Percentiles rank a stretch among this genome's conserved stretches.
Conservation (phyloP, 2,888 invertebrate species). For the Ormyrus rosae region DNA sequence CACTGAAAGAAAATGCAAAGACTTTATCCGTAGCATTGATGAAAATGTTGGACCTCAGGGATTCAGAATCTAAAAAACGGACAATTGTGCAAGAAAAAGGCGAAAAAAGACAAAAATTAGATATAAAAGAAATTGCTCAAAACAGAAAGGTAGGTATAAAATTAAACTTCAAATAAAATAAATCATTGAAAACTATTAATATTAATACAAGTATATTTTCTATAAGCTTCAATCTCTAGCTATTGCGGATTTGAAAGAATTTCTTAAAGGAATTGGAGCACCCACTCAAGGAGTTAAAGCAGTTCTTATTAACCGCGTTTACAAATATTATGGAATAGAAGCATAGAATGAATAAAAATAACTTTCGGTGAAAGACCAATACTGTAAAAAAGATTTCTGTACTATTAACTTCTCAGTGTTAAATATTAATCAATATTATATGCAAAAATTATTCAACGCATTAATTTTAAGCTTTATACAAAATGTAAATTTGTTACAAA, state of each 20-base stretch:
- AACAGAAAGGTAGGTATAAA: slow-evolving; percentile 21
- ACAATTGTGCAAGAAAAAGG: background rate
- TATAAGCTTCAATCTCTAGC: slow-evolving; percentile 42
- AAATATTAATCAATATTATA: too few relatives aligned
- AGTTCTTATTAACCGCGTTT: background rate
- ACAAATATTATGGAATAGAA: too few relatives aligned
- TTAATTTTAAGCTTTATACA: too few relatives aligned
- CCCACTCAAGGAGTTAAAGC: slow-evolving; percentile 51
- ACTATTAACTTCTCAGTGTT: too few relatives aligned
- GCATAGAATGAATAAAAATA: slow-evolving; percentile 20
- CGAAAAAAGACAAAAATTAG: slow-evolving; percentile 22
- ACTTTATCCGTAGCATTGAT: slow-evolving; percentile 3
- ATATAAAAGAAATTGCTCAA: slow-evolving; percentile 22
- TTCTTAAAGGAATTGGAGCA: slow-evolving; percentile 1
- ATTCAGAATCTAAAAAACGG: background rate
- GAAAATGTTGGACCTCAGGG: slow-evolving; percentile 1
- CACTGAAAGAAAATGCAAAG: background rate
- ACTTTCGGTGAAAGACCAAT: too few relatives aligned
- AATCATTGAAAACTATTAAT: background rate
- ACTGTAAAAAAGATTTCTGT: too few relatives aligned
- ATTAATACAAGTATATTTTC: slow-evolving; percentile 8
- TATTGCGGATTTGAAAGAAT: slow-evolving; percentile 35
- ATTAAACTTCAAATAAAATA: background rate
- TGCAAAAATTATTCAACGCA: too few relatives aligned
- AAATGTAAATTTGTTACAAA: too few relatives aligned